Conservation (phyloP, 2,113 vertebrate genomes). For the Alexandromys fortis region DNA sequence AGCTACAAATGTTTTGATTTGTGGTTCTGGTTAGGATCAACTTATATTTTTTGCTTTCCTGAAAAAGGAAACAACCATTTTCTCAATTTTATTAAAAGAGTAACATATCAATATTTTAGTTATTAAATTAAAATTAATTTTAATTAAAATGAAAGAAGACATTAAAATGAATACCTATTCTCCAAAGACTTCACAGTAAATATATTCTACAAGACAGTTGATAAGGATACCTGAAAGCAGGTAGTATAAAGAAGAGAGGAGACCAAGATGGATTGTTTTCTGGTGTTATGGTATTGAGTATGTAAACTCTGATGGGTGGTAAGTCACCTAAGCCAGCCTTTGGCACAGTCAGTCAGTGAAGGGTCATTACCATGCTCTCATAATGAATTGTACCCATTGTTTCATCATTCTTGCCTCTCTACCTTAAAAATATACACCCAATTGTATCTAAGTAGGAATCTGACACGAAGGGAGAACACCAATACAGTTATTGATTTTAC, state of each 20-base stretch:
- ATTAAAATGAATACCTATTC: conserved; percentile 40
- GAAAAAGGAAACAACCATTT: conserved; percentile 30
- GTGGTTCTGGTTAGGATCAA: background rate
- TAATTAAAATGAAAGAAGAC: background rate
- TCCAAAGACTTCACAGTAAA: conserved; percentile 13
- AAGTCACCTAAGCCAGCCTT: background rate
- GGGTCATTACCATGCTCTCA: background rate
- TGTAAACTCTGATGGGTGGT: background rate
- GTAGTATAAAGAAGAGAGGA: background rate
- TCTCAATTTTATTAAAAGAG: background rate
- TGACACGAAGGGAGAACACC: background rate
- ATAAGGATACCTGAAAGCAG: background rate
- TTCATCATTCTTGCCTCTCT: background rate
- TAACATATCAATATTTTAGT: conserved; percentile 27
- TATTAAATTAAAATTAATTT: conserved; percentile 15
- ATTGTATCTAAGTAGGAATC: background rate
- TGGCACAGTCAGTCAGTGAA: background rate
- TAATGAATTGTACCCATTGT: background rate
- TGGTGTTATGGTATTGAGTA: background rate
- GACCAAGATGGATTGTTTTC: background rate
- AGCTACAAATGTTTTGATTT: background rate
- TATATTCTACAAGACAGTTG: background rate
- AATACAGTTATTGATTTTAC: background rate
- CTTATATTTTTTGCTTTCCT: background rate
- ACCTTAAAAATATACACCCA: background rate